Conservation (phyloP, 1,140 invertebrate species). For the Nasonia longicornis region DNA sequence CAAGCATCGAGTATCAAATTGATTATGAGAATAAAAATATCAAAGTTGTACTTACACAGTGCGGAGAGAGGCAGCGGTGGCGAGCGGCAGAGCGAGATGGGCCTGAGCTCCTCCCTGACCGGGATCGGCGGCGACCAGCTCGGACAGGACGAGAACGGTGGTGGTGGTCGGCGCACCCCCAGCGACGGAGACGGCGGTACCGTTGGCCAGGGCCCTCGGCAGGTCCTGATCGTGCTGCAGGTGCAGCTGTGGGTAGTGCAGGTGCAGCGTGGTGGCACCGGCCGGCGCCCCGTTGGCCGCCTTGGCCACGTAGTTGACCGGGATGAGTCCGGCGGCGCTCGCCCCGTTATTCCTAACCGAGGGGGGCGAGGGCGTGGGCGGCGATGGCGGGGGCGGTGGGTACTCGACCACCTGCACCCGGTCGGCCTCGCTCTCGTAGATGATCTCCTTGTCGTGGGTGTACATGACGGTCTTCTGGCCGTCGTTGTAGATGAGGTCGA, state of each 20-base stretch:
- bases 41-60: slow-evolving; percentile 59
- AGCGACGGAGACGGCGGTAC: slow-evolving; percentile 53
- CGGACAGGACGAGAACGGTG: slow-evolving; percentile 71
- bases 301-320: slow-evolving; percentile 66
- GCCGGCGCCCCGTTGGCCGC: slow-evolving; percentile 53
- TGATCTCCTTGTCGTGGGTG: slow-evolving; percentile 72
- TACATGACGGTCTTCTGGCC: slow-evolving; percentile 86
- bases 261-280: slow-evolving; percentile 64
- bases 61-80: slow-evolving; percentile 57
- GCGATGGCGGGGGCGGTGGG: slow-evolving; percentile 67
- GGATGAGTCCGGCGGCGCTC: slow-evolving; percentile 67
- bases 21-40: background rate
- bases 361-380: slow-evolving; percentile 68
- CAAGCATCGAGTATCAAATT: no score
- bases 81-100: slow-evolving; percentile 48
- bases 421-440: slow-evolving; percentile 67
- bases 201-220: slow-evolving; percentile 59
- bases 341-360: slow-evolving; percentile 62
- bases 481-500: slow-evolving; percentile 85
- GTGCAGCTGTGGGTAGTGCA: slow-evolving; percentile 66
- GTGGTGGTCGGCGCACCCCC: slow-evolving; percentile 62
- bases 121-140: slow-evolving; percentile 67
- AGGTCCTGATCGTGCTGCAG: slow-evolving; percentile 67
- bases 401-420: slow-evolving; percentile 67
- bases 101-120: slow-evolving; percentile 38